These are phyloP conservation scores for Simalia tracyae DNA, from an alignment of 2,797 vertebrate species.

Conservation along the genomic window DNA sequence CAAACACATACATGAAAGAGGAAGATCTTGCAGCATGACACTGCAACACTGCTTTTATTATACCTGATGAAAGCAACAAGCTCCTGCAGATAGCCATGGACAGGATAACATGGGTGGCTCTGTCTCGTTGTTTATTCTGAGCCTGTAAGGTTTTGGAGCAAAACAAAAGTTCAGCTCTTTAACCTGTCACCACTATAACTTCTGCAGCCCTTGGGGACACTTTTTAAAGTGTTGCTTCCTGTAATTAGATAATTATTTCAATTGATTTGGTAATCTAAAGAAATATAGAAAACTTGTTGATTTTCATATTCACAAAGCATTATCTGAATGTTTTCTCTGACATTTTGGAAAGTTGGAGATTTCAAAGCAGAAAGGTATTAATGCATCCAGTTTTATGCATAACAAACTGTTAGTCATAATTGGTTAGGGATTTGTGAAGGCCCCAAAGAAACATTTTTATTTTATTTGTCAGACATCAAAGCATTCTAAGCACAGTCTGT, in stretches of 20 bases:
- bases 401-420: conserved; percentile 18
- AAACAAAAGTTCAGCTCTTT: neutral
- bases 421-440: conserved; percentile 17
- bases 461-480: neutral
- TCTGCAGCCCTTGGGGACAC: neutral
- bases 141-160: neutral
- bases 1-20: neutral
- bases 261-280: neutral
- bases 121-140: neutral
- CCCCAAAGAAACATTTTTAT: neutral
- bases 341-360: neutral
- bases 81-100: neutral
- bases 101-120: neutral
- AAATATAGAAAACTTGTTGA: neutral
- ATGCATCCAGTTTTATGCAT: conserved; percentile 8
- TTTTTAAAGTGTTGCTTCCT: neutral
- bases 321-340: neutral
- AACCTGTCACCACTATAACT: neutral
- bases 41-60: neutral
- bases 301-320: neutral
- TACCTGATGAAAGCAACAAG: neutral
- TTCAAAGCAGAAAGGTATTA: conserved; percentile 5
- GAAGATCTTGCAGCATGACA: neutral
- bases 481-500: neutral
- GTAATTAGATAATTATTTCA: neutral